Percentiles rank a stretch among this genome's conserved stretches.
Conservation (phyloP, 2,113 vertebrate species). For the Chauna torquata region DNA sequence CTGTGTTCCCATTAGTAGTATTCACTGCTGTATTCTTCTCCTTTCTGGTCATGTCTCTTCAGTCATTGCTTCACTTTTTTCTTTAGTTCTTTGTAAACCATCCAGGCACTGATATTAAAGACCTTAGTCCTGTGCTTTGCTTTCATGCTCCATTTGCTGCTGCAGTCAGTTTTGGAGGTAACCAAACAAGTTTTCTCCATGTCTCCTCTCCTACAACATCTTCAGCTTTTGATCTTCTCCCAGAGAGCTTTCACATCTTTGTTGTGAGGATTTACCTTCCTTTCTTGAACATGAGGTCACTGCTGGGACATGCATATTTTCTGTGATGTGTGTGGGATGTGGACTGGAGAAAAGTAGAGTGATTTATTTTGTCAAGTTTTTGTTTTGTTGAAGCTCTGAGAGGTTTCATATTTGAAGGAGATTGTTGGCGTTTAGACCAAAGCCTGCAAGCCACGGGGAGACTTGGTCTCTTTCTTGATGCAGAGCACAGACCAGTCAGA, state of each 20-base stretch:
- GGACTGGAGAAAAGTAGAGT: not conserved
- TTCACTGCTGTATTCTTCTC: not conserved
- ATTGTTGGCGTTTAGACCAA: not conserved
- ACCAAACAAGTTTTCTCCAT: not conserved
- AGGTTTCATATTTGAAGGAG: not conserved
- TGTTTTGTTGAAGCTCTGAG: not conserved
- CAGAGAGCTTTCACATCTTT: not conserved
- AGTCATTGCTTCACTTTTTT: not conserved
- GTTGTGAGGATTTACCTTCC: not conserved
- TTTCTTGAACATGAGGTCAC: not conserved
- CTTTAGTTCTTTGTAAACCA: not conserved
- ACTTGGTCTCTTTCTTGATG: not conserved
- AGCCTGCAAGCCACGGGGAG: not conserved
- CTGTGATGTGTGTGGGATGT: not conserved
- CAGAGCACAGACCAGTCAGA: not conserved
- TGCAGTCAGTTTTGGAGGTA: not conserved
- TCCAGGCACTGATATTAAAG: not conserved
- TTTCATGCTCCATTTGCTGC: not conserved
- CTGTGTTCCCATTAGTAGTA: not conserved
- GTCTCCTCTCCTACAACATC: not conserved
- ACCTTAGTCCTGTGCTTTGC: not conserved
- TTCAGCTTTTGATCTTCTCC: constrained; percentile 13
- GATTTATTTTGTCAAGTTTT: not conserved
- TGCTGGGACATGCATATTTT: not conserved
- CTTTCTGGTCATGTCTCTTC: not conserved